Evolutionary conservation across 2,888 invertebrate genomes (phyloP).

Genomic region (Smittia sp.): DNA sequence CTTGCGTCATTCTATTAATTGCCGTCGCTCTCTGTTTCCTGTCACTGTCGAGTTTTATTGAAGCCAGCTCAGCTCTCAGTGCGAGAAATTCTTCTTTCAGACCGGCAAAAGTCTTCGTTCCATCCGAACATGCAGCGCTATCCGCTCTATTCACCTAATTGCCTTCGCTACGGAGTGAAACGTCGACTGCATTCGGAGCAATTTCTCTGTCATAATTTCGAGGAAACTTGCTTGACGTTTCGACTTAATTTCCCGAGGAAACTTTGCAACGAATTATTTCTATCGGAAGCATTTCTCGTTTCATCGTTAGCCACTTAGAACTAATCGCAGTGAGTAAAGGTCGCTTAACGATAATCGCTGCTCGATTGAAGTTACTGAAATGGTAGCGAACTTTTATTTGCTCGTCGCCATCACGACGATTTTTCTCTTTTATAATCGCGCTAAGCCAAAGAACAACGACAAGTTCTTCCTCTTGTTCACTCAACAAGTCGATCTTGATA

Average conservation of each 20-base stretch:
- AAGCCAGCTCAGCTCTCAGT: neutral
- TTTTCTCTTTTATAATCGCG: neutral
- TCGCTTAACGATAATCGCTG: too few species aligned
- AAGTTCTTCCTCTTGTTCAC: neutral
- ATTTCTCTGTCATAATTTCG: neutral
- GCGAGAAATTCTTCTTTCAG: too few species aligned
- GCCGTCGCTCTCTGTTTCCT: neutral
- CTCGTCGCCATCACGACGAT: neutral
- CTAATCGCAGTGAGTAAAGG: constrained; percentile 1
- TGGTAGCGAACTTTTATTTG: neutral
- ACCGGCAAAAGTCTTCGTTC: too few species aligned
- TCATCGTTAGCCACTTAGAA: neutral
- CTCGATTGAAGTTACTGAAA: neutral
- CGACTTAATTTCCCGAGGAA: too few species aligned
- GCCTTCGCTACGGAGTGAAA: too few species aligned
- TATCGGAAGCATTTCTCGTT: neutral
- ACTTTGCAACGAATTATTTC: too few species aligned
- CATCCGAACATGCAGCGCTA: too few species aligned
- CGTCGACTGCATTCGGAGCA: too few species aligned
- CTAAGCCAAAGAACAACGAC: neutral
- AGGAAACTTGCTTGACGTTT: too few species aligned
- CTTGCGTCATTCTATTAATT: neutral
- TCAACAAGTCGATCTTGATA: neutral
- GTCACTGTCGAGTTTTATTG: neutral
- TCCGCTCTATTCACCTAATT: too few species aligned